Conservation (phyloP, 2,113 vertebrate genomes). For the Rhegmatorhina hoffmannsi region DNA sequence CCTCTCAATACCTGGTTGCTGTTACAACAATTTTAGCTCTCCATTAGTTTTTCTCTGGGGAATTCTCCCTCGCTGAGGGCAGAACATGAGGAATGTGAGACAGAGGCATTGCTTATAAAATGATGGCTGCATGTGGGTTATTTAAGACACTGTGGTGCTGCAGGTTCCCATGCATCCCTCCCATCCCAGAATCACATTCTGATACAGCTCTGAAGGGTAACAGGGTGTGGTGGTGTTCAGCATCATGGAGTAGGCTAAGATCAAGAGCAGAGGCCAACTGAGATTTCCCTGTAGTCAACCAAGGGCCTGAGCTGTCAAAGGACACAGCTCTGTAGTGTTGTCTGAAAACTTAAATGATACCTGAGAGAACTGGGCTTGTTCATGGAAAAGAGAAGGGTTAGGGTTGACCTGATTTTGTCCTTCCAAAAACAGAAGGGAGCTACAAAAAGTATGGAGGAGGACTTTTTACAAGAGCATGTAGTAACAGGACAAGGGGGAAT, state of each 20-base stretch:
- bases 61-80: neutral
- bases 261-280: neutral
- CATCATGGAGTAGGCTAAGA: neutral
- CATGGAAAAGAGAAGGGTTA: neutral
- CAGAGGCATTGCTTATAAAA: neutral
- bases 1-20: neutral
- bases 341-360: neutral
- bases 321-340: neutral
- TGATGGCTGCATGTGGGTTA: neutral
- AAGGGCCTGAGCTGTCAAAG: neutral
- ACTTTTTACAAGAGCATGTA: neutral
- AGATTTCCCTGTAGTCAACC: neutral
- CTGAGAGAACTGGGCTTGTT: neutral
- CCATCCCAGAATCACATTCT: neutral
- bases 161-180: rapidly evolving
- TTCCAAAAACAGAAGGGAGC: neutral
- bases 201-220: neutral
- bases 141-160: neutral
- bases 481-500: neutral
- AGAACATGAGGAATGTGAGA: neutral
- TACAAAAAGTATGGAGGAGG: neutral
- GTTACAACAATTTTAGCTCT: neutral
- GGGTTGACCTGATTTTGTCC: neutral
- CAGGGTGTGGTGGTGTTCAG: neutral
- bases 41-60: neutral